Evolutionary conservation across 2,113 vertebrate species (phyloP), one percentile per base, ranked within the genome.

Genomic region (Azemiops feae): DNA sequence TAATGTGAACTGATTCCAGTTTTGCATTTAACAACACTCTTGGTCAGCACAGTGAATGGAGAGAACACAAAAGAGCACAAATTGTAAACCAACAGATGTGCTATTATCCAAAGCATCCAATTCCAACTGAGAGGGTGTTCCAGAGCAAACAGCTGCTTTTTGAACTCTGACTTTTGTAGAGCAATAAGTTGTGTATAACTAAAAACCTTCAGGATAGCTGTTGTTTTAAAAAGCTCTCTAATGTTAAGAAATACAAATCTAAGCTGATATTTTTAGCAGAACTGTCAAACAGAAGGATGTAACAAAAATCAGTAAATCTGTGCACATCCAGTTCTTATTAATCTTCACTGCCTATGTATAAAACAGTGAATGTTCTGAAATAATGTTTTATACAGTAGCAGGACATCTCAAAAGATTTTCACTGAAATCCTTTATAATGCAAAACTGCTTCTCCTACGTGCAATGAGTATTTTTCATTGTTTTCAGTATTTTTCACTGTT

Each of bases 261-360:
- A 50, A 92, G 30, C 20, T 86, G 20, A 57, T 50, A 92, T n/a
- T 20, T 8, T 16, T 74, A 81, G 69, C 69, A 39, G 45, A 22
- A 57, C 47, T 90, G 5, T 54, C 34, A 93, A 85, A 93, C 47
- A 12, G 50, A 60, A 85, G 4, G 14, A 89, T 45, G 50, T 50
- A 20, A 50, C 53, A 22, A 89, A 90, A 89, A 69, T 20, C 69
- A 81, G 22, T 39, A 34, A 39, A 89, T 74, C 2, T 85, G 43
- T 92, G 47, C 53, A 69, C 94, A 95, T 96, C 93, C 95, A 95
- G 92, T 95, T 96, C 92, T 47, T 94, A 95, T 96, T 96, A 95
- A 94, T 88, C 92, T 92, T 93, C 18, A 53, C 88, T 94, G 94
- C 91, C 92, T 96, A 91, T 92, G 93, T 89, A 94, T 53, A 39